Conservation (phyloP, 1,140 invertebrate species). For the Parapsyche elsis region DNA sequence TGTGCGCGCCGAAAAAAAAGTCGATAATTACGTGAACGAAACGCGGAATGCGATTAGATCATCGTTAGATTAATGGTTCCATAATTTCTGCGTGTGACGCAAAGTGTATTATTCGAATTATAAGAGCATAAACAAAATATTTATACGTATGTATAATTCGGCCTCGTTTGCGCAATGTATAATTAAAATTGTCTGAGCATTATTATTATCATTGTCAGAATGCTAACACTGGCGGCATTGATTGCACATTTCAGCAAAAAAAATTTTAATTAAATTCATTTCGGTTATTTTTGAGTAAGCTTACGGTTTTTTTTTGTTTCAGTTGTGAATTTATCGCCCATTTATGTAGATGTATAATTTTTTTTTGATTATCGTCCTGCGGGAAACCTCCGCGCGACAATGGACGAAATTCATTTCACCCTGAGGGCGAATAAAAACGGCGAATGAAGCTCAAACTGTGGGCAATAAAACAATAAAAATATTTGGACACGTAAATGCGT, state of each 20-base stretch:
- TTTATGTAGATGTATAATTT: not conserved
- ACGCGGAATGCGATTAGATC: constrained; percentile 12
- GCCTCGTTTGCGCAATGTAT: constrained; percentile 8
- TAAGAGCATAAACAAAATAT: constrained; percentile 16
- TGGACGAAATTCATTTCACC: constrained; percentile 20
- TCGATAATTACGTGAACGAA: constrained; percentile 21
- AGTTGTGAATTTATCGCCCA: not conserved
- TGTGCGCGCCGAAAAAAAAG: not conserved
- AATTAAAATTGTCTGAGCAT: not conserved
- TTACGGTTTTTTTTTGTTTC: no score
- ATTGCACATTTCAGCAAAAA: no score
- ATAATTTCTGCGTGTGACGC: not conserved
- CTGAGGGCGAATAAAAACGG: constrained; percentile 21
- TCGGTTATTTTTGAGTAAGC: no score
- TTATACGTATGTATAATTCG: not conserved
- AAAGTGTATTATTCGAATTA: constrained; percentile 16
- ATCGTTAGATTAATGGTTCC: not conserved
- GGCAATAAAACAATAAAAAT: constrained; percentile 34
- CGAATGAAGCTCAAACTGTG: constrained; percentile 18
- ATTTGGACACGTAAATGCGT: constrained; percentile 32
- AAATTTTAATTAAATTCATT: no score
- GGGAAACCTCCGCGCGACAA: not conserved
- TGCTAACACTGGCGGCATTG: no score
- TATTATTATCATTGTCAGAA: no score
- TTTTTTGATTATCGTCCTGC: constrained; percentile 11